Conservation (phyloP, 2,113 vertebrate genomes). For the Leucopsar rothschildi region DNA sequence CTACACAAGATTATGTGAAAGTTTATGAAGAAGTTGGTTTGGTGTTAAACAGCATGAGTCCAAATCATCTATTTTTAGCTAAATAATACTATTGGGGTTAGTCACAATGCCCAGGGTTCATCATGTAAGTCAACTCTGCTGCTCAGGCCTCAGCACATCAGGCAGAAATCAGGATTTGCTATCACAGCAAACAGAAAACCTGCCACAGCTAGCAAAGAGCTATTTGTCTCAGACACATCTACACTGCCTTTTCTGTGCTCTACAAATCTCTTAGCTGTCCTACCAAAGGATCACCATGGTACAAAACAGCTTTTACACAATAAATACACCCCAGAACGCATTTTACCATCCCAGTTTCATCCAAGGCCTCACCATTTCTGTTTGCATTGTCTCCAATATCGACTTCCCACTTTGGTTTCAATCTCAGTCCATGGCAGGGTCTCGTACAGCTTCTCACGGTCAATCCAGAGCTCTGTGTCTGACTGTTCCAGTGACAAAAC, state of each 20-base stretch:
- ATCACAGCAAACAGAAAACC: neutral
- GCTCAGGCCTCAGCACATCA: neutral
- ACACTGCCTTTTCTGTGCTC: neutral
- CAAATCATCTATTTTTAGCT: neutral
- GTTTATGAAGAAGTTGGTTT: neutral
- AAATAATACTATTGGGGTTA: neutral
- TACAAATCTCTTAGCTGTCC: neutral
- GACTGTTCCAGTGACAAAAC: neutral
- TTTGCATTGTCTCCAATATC: conserved; percentile 77
- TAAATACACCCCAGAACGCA: neutral
- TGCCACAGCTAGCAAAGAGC: neutral
- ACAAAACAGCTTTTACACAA: neutral
- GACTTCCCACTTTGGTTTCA: conserved; percentile 67
- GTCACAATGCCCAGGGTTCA: neutral
- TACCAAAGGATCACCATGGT: neutral
- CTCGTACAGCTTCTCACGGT: conserved; percentile 47
- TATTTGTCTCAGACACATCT: neutral
- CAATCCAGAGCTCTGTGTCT: neutral
- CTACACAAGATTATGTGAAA: neutral
- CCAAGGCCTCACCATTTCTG: conserved; percentile 73
- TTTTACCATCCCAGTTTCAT: neutral
- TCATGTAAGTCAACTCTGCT: neutral
- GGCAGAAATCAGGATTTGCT: neutral
- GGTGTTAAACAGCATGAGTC: neutral
- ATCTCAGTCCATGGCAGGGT: conserved; percentile 72